phyloP scores from a whole-genome alignment of 2,888 invertebrate species.

The Dynastes grantii region DNA sequence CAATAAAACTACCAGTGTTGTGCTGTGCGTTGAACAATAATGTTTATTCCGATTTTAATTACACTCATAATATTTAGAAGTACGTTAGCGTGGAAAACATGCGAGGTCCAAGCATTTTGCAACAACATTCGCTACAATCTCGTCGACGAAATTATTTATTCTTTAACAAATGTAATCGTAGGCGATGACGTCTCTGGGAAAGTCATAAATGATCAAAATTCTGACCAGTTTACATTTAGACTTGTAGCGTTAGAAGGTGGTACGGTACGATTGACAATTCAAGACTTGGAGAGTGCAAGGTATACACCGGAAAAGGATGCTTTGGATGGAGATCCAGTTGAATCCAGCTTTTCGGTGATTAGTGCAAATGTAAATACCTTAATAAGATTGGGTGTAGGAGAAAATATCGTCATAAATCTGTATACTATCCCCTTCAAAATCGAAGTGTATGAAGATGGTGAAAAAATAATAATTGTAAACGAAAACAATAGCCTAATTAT shows the following conservation, averaged over 20 bases:
- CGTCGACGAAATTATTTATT: neutral
- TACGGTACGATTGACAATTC: conserved; percentile 39
- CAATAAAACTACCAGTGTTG: conserved; percentile 2
- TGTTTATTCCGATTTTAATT: neutral
- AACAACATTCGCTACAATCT: conserved; percentile 18
- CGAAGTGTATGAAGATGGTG: neutral
- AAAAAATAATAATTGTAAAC: conserved; percentile 44
- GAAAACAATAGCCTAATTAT: conserved; percentile 49
- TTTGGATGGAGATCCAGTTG: conserved; percentile 37
- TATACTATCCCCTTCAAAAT: conserved; percentile 25
- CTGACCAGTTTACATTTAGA: conserved; percentile 6
- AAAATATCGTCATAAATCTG: neutral
- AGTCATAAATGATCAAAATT: conserved; percentile 15
- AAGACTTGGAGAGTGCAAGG: conserved; percentile 33
- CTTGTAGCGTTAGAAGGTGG: conserved; percentile 26
- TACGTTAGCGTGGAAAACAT: conserved; percentile 5
- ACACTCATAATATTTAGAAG: neutral
- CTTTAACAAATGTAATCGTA: neutral
- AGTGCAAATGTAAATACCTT: neutral
- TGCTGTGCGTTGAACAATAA: neutral
- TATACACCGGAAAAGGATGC: conserved; percentile 36
- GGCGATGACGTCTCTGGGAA: neutral
- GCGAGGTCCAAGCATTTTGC: conserved; percentile 24
- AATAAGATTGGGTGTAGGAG: neutral
- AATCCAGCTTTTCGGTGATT: neutral